These are phyloP conservation scores for Cassiopea xamachana DNA, from an alignment of 30 jellyfish, hydroid and myxozoan genomes.

Conservation along the genomic window DNA sequence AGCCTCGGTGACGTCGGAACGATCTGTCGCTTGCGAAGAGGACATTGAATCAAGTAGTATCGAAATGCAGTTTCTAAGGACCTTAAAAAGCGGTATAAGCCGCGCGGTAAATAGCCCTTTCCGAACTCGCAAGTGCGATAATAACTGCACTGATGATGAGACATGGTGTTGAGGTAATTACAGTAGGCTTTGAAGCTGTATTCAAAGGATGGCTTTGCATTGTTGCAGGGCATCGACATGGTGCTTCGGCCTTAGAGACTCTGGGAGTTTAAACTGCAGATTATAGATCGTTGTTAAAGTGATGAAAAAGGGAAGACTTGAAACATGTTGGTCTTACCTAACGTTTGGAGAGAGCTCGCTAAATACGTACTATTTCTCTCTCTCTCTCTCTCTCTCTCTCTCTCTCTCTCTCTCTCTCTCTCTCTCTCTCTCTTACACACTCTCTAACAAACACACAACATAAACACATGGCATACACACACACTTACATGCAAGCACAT, in stretches of 20 bases:
- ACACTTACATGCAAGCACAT: background rate
- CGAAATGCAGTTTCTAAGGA: slow-evolving; percentile 61
- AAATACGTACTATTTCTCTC: too few species aligned
- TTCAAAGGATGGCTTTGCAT: background rate
- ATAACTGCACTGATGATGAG: slow-evolving; percentile 84
- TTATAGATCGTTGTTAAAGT: too few species aligned
- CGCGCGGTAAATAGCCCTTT: slow-evolving; percentile 65
- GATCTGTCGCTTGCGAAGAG: background rate
- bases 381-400: too few species aligned
- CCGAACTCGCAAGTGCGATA: slow-evolving; percentile 67
- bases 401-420: too few species aligned
- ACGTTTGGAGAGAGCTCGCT: too few species aligned
- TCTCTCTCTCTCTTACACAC: background rate
- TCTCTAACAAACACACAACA: background rate
- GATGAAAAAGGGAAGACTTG: too few species aligned
- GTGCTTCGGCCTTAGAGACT: too few species aligned
- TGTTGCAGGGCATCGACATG: background rate
- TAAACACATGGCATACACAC: background rate
- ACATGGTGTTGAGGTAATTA: slow-evolving; percentile 87
- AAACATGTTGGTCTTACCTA: too few species aligned
- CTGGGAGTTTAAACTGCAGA: too few species aligned
- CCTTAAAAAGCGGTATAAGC: slow-evolving; percentile 63
- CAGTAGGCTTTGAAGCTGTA: background rate
- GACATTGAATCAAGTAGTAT: slow-evolving; percentile 4
- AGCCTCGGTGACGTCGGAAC: background rate